Evolutionary conservation across 2,113 vertebrate genomes (phyloP).

Genomic region (Delphinapterus leucas): DNA sequence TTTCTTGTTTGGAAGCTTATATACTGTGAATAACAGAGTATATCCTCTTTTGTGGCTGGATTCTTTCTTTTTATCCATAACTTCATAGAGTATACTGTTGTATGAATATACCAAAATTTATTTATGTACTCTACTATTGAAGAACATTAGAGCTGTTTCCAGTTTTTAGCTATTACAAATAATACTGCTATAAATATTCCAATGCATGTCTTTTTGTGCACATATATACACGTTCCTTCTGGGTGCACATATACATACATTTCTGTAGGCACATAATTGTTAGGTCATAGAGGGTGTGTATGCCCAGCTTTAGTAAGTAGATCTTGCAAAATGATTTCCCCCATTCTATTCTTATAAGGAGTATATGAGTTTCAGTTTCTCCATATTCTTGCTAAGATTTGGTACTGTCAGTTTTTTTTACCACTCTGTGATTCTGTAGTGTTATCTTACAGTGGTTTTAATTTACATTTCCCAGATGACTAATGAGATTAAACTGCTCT

Average conservation of each 20-base stretch:
- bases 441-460: background rate
- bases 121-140: background rate
- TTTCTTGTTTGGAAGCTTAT: background rate
- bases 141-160: background rate
- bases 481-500: background rate
- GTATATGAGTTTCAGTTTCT: background rate
- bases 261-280: background rate
- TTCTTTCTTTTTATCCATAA: constrained; percentile 7
- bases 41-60: background rate
- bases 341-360: background rate
- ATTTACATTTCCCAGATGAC: background rate
- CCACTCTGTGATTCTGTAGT: background rate
- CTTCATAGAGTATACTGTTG: background rate
- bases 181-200: background rate
- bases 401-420: background rate
- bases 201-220: background rate
- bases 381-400: background rate
- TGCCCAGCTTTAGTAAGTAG: background rate
- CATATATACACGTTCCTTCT: background rate
- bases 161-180: background rate
- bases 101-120: background rate
- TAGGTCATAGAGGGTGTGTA: background rate
- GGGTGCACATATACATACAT: background rate
- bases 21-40: background rate
- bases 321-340: background rate